Percentiles rank a stretch among this genome's conserved stretches.
Conservation (phyloP, 2,113 vertebrate genomes). For the Choloepus hoffmanni region DNA sequence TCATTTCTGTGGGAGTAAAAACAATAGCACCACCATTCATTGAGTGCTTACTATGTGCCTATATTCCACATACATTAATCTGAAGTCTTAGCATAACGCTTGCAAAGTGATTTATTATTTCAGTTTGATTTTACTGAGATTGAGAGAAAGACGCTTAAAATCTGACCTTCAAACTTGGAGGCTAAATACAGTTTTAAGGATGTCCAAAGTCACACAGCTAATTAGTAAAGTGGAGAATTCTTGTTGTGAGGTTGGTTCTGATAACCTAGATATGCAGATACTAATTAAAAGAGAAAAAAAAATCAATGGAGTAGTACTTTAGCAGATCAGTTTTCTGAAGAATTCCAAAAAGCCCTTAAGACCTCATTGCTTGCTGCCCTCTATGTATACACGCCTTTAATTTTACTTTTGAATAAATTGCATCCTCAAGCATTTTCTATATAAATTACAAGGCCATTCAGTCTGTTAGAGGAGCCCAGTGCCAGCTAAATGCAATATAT, state of each 20-base stretch:
- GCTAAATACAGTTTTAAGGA: neutral
- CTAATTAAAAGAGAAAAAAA: neutral
- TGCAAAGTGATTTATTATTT: neutral
- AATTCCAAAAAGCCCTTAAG: slow-evolving; percentile 46
- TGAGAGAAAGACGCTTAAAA: neutral
- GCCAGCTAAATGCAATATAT: slow-evolving; percentile 65
- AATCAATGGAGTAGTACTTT: neutral
- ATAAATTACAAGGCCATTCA: slow-evolving; percentile 60
- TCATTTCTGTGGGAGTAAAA: neutral
- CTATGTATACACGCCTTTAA: neutral
- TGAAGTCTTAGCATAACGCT: neutral
- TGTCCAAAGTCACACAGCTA: neutral
- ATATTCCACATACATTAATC: neutral
- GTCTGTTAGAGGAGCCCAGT: slow-evolving; percentile 43
- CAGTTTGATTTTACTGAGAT: slow-evolving; percentile 18
- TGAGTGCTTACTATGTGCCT: neutral
- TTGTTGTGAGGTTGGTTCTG: neutral
- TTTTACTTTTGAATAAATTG: slow-evolving; percentile 65
- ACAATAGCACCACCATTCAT: neutral
- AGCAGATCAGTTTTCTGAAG: neutral
- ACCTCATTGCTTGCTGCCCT: neutral
- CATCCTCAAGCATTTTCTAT: slow-evolving; percentile 38
- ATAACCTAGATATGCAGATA: neutral
- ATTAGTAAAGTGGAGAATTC: neutral
- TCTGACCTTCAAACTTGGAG: neutral